Evolutionary conservation across 2,797 vertebrate species (phyloP), one percentile per base, ranked within the genome.

Genomic region (Toxotes lorentzi): DNA sequence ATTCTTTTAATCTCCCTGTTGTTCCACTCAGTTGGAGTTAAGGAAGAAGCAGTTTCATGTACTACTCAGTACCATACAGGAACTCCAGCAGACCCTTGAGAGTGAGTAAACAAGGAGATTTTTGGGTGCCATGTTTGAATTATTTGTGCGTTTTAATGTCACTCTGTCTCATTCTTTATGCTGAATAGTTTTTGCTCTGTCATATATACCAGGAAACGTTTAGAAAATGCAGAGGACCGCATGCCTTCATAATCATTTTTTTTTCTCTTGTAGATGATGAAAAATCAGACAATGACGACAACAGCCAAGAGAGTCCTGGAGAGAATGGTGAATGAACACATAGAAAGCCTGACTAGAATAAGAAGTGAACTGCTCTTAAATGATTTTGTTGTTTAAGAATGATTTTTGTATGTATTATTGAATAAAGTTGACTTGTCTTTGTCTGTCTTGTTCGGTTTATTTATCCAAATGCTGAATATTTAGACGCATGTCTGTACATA

Each of bases 41-140:
- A 96, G 98, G 82, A 97, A 98, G 91, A 99, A 99, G 78, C 98
- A 99, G 89, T 99, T 99, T 81, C 97, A 99, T 1, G 98, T 99
- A 83, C 96, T 99, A 5, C 96, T 99, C 81, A 99, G 97, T 82
- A 99, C 98, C 73, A 99, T 99, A 86, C 98, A 99, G 54, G 98
- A 99, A 84, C 96, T 99, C 85, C 98, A 99, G 85, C 98, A 99
- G 93, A 99, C 97, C 13, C 91, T 99, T 80, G 98, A 99, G 84
- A 97, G 98, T 99, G 95, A 97, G 98, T 96, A 81, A 64, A 68
- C 21, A 24, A 34, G 10, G 6, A 47, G 7, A 5, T 38, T 34
- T 41, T 34, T 24, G 2, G 40, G 7, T 58, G 10, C 6, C 8
- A 13, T 27, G n/a, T 64, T 57, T 23, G 30, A 24, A 30, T 47